Evolutionary conservation across 92 coral and sea anemone genomes (phyloP).

Genomic region (Zoanthus gigantus): DNA sequence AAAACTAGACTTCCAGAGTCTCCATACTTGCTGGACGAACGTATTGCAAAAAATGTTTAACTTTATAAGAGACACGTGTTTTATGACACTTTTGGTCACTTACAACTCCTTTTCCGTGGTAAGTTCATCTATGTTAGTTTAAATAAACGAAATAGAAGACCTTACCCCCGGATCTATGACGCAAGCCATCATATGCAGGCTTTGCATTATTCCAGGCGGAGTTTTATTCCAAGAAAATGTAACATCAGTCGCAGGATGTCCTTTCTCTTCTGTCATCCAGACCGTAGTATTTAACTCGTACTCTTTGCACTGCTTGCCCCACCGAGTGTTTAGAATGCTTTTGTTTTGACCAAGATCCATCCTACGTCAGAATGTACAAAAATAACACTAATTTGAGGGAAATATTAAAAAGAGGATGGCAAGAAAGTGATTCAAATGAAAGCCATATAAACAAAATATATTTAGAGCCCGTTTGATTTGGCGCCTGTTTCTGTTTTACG

Average conservation of each 20-base stretch:
- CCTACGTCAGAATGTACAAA: conserved; percentile 1
- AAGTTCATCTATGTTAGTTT: background rate
- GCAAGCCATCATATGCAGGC: conserved; percentile 16
- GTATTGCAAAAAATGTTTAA: too few species aligned
- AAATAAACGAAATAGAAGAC: background rate
- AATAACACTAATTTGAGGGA: too few species aligned
- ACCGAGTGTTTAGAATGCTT: conserved; percentile 23
- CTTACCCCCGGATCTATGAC: conserved; percentile 50
- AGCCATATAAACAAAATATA: too few species aligned
- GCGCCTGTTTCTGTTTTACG: too few species aligned
- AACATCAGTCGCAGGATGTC: conserved; percentile 40
- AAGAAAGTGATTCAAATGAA: too few species aligned
- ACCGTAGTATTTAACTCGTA: conserved; percentile 39
- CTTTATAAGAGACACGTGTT: too few species aligned
- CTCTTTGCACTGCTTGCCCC: conserved; percentile 56
- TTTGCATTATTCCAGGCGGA: conserved; percentile 13
- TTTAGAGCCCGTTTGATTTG: too few species aligned
- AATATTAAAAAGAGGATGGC: background rate
- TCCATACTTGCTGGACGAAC: too few species aligned
- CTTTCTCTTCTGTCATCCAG: conserved; percentile 27
- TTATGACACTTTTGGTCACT: too few species aligned
- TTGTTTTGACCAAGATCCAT: conserved; percentile 30
- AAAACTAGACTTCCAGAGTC: too few species aligned
- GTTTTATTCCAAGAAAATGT: conserved; percentile 48
- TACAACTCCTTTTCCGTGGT: too few species aligned